Evolutionary conservation across 2,797 vertebrate genomes (phyloP), one percentile per base, ranked within the genome.

Genomic region (Setipinna tenuifilis): DNA sequence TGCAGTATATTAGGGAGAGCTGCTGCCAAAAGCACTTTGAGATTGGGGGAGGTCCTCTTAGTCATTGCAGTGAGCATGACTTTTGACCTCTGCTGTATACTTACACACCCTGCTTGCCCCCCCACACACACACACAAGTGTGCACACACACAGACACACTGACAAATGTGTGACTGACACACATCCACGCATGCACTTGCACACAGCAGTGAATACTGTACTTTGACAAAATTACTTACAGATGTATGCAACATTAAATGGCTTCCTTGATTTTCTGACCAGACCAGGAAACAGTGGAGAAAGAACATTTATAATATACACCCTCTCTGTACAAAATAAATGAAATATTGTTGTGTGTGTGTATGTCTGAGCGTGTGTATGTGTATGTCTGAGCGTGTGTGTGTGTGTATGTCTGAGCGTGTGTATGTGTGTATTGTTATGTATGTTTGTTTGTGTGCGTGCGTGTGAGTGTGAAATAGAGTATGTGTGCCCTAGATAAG

Each of bases 1-100:
- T 91, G 92, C 89, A 91, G 90, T 90, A 92, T 94, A 94, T 93
- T 93, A 92, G 89, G 92, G 92, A 94, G 90, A 94, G 83, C 88
- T 92, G 94, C 94, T 92, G 65, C 89, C 91, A 86, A 91, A 93
- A 93, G 95, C 94, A 87, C 89, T 93, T 92, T 62, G 81, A 16
- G 65, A 93, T 92, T 93, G 87, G n/a, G 71, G 83, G 90, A 88
- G 87, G 90, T 93, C 92, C 92, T 91, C 91, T 92, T 83, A 92
- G 92, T 83, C 85, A 65, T 75, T 85, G 87, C 87, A 84, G 87
- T 87, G 86, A 85, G 65, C 11, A 46, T 91, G 91, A 90, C 93
- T 90, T 92, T 90, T 94, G 93, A 95, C 84, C 82, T 25, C 3
- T 48, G 89, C 82, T 92, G 85, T 86, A 91, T 88, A 94, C 65